Base-by-base conservation (phyloP, 2,888 invertebrate genomes). In the Shargacucullia verbasci region DNA sequence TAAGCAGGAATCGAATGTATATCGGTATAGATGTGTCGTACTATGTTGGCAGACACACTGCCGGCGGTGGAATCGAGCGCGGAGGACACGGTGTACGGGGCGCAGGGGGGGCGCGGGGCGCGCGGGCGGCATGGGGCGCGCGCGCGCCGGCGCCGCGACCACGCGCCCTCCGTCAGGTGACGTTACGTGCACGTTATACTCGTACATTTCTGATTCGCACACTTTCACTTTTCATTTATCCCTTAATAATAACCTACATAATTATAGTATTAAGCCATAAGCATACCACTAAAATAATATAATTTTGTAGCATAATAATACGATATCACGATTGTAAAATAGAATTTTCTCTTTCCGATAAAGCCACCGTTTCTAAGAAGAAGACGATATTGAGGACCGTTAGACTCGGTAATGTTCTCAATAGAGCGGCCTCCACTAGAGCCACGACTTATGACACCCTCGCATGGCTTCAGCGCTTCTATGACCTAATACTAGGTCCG, bases 281-380 rank as follows among this genome's bases (percentile, higher is more conserved):
- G 4, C 20, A 20, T 4, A 20, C 2, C 20, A 20, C 20, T 20
- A 20, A 4, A 20, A 3, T 3, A 20, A 20, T 20, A 20, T 20
- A 20, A 20, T 20, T 3, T 3, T 20, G 20, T 20, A 20, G 20
- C 20, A 4, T 20, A 20, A 3, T 20, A 20, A 3, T 20, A 40
- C 12, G 8, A 25, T 41, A 35, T 43, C 52, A 54, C 14, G 31
- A 59, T 59, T 60, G 59, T 76, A 66, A 77, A 81, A 56, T 53
- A 68, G 59, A 64, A 73, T 84, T 82, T 84, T 85, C 77, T 88
- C 74, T 89, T 88, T 82, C 78, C 83, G 55, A 70, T 60, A 75
- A 90, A 91, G 91, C 89, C 90, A 91, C 85, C 91, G 91, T 79
- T 91, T 90, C 86, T 91, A 84, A 89, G 83, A 83, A 78, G 80